phyloP scores from a whole-genome alignment of 2,797 vertebrate genomes.

The Bovichtus variegatus region DNA sequence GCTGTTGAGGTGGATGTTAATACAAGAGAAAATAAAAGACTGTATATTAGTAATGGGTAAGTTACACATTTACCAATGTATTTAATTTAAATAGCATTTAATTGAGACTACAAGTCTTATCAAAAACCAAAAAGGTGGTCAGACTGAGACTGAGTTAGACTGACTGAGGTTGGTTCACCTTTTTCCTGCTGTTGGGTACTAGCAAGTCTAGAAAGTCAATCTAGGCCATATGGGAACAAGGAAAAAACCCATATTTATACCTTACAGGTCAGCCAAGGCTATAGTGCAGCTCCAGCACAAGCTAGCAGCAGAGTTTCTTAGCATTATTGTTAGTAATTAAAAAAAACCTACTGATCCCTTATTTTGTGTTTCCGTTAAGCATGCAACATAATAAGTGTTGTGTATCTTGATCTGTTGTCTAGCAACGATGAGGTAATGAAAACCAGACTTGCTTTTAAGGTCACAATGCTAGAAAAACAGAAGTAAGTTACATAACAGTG shows the following conservation, averaged over 20 bases:
- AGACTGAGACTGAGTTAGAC: not conserved
- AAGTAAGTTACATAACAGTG: slow-evolving; percentile 21
- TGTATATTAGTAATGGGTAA: too few relatives aligned
- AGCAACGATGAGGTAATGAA: slow-evolving; percentile 51
- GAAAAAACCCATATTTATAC: not conserved
- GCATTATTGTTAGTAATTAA: not conserved
- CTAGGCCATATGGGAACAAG: slow-evolving; percentile 6
- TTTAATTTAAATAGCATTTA: not conserved
- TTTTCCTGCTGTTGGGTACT: not conserved
- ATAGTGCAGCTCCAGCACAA: not conserved
- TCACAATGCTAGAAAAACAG: slow-evolving; percentile 35
- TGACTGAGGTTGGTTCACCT: not conserved
- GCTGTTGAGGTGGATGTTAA: too few relatives aligned
- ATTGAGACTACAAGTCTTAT: not conserved
- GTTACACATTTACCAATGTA: not conserved
- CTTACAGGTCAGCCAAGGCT: not conserved
- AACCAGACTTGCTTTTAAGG: slow-evolving; percentile 50
- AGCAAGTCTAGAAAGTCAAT: not conserved
- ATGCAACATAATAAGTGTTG: slow-evolving; percentile 20
- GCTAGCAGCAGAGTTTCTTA: not conserved
- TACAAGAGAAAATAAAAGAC: not conserved
- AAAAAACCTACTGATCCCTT: not conserved
- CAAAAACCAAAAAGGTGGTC: not conserved
- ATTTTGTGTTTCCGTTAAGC: slow-evolving; percentile 33
- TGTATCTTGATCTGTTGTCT: slow-evolving; percentile 40